phyloP scores from a whole-genome alignment of 2,888 invertebrate genomes.

The Polydrusus tereticollis region DNA sequence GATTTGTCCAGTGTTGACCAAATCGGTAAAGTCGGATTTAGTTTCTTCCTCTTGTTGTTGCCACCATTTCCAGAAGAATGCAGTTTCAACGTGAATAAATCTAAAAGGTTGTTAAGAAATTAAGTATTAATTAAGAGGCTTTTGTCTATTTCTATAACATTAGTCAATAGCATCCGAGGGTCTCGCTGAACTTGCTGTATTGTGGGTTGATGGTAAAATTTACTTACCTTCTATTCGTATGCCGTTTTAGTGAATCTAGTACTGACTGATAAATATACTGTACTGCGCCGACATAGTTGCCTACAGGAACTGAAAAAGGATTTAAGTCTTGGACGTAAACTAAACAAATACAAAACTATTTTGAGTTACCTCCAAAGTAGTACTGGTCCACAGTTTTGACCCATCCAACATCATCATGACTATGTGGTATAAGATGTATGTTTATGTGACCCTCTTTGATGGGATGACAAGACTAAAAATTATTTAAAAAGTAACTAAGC shows the following conservation, averaged over 20 bases:
- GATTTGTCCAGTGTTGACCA: constrained; percentile 74
- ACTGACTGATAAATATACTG: constrained; percentile 93
- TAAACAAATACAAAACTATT: not conserved
- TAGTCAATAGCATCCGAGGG: too few relatives aligned
- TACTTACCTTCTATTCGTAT: not conserved
- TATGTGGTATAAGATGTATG: constrained; percentile 84
- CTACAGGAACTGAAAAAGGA: constrained; percentile 4
- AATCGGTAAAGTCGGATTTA: constrained; percentile 69
- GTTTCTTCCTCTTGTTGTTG: constrained; percentile 72
- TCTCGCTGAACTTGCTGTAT: too few relatives aligned
- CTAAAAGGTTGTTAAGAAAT: constrained; percentile 61
- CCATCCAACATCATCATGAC: constrained; percentile 91
- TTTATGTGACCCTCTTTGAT: constrained; percentile 76
- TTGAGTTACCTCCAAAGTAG: constrained; percentile 74
- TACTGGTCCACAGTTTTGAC: constrained; percentile 88
- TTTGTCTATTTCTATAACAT: too few relatives aligned
- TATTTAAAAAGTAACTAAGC: not conserved
- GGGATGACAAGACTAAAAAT: constrained; percentile 68
- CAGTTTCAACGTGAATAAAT: constrained; percentile 86
- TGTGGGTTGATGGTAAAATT: not conserved
- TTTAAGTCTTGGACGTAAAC: too few relatives aligned
- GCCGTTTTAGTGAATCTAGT: constrained; percentile 73
- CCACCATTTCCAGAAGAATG: constrained; percentile 88
- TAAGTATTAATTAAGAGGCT: not conserved
- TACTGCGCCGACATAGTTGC: constrained; percentile 84